Base-by-base conservation (phyloP, 35 echinoderm and acorn worm species). In the Heliocidaris tuberculata region DNA sequence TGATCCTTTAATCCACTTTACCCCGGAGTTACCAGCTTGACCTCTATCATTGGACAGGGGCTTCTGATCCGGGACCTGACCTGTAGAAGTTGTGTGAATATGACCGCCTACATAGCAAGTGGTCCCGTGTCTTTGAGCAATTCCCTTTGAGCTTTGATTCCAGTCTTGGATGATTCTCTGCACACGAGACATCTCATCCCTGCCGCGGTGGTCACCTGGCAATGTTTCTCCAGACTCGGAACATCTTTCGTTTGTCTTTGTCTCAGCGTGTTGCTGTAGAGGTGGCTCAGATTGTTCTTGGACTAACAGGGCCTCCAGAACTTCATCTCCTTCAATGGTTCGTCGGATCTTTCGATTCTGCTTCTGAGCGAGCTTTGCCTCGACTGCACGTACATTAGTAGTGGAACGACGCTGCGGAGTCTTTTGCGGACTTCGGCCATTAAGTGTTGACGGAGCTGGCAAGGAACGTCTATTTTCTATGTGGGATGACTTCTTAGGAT, bases 311-410 rank as follows among this genome's bases (percentile, higher is more conserved):
- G 52, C 88, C 54, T 42, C 94, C 59, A 95, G 56, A 24, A 93
- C 31, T 48, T 31, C 56, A 59, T 95, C 90, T 32, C 88, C 87
- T 42, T 88, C 49, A 52, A 90, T 42, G 27, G 49, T 92, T 16
- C 94, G 86, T 35, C 94, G 49, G 8, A 95, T 59, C 21, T 95
- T 95, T 32, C 94, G 94, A 21, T 90, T 90, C 88, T 95, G 94
- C 60, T 95, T 88, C 47, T 95, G 86, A 5, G 94, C 31, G 31
- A 95, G 94, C 27, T 59, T 61, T 7, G 52, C 61, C 94, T 95
- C 86, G 13, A 95, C 54, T 13, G 88, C 94, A 42, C 94, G 94
- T 8, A 95, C 94, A 49, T 95, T 92, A 24, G 94, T 95, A 60
- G 94, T 71, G 31, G 94, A 95, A 31, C 94, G 86, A 59, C 35